Conservation (phyloP, 92 coral and sea anemone species). For the Zoanthus solanderi region DNA sequence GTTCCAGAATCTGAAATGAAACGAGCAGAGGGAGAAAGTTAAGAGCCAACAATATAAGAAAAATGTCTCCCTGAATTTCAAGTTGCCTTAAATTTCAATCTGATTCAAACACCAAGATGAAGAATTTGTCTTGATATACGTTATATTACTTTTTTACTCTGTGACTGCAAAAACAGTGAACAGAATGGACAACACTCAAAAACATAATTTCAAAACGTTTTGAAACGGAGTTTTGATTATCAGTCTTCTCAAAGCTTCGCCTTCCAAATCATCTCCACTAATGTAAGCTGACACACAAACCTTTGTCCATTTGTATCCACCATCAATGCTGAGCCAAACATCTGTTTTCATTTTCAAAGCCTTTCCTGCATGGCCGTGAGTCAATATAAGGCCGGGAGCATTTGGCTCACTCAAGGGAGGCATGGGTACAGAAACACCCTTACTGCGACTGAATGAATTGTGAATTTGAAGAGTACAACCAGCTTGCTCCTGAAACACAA, state of each 20-base stretch:
- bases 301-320: conserved; percentile 85
- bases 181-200: no score
- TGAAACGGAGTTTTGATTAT: no score
- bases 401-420: conserved; percentile 78
- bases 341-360: conserved; percentile 56
- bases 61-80: no score
- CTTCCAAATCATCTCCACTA: no score
- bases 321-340: conserved; percentile 82
- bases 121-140: no score
- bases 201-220: no score
- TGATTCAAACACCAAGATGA: no score
- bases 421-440: conserved; percentile 54
- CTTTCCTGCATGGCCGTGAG: conserved; percentile 78
- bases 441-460: conserved; percentile 72
- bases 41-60: no score
- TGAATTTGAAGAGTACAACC: conserved; percentile 81
- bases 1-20: conserved; percentile 57
- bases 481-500: conserved; percentile 40
- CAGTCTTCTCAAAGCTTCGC: no score
- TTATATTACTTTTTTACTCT: no score
- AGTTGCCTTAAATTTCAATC: no score
- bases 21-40: neutral
- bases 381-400: conserved; percentile 79
- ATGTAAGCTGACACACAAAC: conserved; percentile 17
- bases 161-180: no score